These are phyloP conservation scores for Physella acuta DNA, from an alignment of 1,140 invertebrate species.

Conservation along the genomic window DNA sequence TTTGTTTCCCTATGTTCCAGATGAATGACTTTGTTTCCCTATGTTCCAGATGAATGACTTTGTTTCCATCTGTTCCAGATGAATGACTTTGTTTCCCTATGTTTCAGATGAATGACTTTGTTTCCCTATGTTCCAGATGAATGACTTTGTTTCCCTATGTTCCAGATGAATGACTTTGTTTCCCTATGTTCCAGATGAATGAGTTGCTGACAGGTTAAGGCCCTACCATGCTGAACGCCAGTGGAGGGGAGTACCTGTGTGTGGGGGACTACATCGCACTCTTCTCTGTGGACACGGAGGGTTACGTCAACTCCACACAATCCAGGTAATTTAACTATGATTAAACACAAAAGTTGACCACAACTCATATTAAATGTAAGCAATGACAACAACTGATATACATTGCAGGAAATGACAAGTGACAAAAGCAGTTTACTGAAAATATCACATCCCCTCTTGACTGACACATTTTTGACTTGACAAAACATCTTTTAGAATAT, in stretches of 20 bases:
- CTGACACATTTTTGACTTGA: too few relatives aligned
- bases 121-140: not conserved
- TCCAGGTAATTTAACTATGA: too few relatives aligned
- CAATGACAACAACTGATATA: too few relatives aligned
- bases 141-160: not conserved
- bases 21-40: too few relatives aligned
- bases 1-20: too few relatives aligned
- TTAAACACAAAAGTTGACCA: too few relatives aligned
- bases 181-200: not conserved
- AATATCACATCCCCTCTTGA: too few relatives aligned
- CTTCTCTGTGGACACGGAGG: constrained; percentile 58
- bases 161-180: not conserved
- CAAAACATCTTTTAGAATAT: too few relatives aligned
- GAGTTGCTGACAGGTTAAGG: not conserved
- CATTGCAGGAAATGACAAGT: too few relatives aligned
- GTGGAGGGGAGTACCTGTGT: constrained; percentile 49
- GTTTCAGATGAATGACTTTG: not conserved
- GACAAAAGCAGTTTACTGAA: too few relatives aligned
- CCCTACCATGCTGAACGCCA: not conserved
- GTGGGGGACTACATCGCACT: constrained; percentile 56
- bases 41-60: not conserved
- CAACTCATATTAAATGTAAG: too few relatives aligned
- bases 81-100: not conserved
- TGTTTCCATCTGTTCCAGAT: not conserved
- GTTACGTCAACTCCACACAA: constrained; percentile 54